Percentiles rank a stretch among this genome's conserved stretches.
These are phyloP conservation scores for Neotragus pygmaeus DNA, from an alignment of 2,113 vertebrate species.

Conservation along the genomic window DNA sequence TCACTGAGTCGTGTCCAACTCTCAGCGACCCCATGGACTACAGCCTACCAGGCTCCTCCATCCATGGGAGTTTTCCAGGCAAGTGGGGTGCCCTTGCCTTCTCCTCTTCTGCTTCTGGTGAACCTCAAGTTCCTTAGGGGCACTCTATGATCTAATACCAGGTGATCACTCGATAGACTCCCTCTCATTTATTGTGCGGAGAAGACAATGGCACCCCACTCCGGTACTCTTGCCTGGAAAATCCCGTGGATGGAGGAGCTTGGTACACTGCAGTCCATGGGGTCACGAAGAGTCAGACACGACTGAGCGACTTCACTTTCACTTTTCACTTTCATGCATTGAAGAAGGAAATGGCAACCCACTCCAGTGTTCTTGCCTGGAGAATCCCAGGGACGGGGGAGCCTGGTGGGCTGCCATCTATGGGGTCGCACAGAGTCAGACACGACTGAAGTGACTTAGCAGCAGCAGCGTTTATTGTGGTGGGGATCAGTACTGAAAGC, in stretches of 20 bases:
- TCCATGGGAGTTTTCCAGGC: too few species aligned
- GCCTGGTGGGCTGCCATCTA: neutral
- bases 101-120: neutral
- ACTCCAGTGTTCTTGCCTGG: neutral
- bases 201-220: neutral
- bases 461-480: neutral
- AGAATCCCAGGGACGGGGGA: accelerated
- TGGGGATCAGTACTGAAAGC: neutral
- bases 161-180: accelerated
- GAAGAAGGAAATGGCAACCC: neutral
- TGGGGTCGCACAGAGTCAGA: neutral
- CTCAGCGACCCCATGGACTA: too few species aligned
- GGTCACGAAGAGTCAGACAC: accelerated
- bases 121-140: neutral
- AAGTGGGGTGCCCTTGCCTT: too few species aligned
- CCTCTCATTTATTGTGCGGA: neutral
- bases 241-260: neutral
- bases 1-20: too few species aligned
- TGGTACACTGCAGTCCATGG: neutral
- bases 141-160: neutral
- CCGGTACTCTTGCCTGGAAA: neutral
- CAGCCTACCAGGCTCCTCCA: too few species aligned
- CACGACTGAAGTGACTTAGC: neutral
- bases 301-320: neutral
- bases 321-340: too few species aligned